Base-by-base conservation (phyloP, 2,113 vertebrate genomes). In the Hypocryptadius cinnamomeus region DNA sequence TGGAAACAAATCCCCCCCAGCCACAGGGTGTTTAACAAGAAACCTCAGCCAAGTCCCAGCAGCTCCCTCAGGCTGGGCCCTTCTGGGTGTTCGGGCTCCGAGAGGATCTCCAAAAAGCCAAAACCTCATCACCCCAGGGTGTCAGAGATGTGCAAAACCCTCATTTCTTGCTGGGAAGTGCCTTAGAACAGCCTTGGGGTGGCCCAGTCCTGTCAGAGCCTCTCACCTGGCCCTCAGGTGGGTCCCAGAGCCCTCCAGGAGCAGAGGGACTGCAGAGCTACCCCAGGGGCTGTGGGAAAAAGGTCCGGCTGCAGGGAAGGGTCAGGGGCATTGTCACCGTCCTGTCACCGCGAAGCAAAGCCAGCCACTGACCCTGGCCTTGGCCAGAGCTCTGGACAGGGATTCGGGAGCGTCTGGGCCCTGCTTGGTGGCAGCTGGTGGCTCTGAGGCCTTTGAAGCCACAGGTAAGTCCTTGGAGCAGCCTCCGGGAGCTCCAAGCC, bases 81-180 rank as follows among this genome's bases (percentile, higher is more conserved):
- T n/a, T 39, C 47, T 21, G 63, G 72, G 72, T 8, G 59, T 8
- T 27, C 40, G 1, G 13, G 28, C 39, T 39, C 4, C 0, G 3
- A 13, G 39, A 24, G 61, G 22, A 59, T 35, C n/a, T 57, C 33
- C 30, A n/a, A 28, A 40, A 28, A 40, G 3, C 21, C 40, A 10
- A 28, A 51, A 6, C 3, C 4, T 5, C 31, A 4, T 2, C 0
- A 5, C 48, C 60, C 4, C 33, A 3, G 76, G 60, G 23, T 3
- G 17, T 18, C 5, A 2, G 15, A 23, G 39, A 39, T 1, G 61
- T 4, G 4, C 37, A 5, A 8, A 30, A 2, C 13, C 54, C 16
- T 40, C 4, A 1, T 10, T 53, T 11, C n/a, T 27, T 0, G 1
- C 57, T 19, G 24, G 40, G 13, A 50, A 42, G 28, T 4, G 48